Evolutionary conservation across 2,113 vertebrate genomes (phyloP).

Genomic region (Amazona vittata): DNA sequence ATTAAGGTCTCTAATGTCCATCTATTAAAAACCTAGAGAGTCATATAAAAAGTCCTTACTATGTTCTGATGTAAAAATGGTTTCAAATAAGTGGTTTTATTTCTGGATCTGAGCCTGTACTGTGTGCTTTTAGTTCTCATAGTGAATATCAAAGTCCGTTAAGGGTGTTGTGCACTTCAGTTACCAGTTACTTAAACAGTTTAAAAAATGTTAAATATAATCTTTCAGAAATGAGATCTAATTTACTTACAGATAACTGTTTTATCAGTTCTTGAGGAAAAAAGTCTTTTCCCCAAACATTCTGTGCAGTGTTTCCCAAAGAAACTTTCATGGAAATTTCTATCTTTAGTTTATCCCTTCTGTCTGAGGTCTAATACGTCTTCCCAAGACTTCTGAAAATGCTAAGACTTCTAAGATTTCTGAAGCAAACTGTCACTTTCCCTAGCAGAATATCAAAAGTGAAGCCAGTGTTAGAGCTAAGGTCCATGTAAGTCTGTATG

Average conservation of each 20-base stretch:
- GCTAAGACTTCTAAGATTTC: not conserved
- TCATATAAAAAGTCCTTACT: not conserved
- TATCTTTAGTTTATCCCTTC: not conserved
- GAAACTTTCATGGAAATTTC: not conserved
- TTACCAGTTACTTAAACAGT: not conserved
- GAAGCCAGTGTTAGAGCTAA: not conserved
- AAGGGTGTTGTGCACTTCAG: not conserved
- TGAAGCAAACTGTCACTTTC: not conserved
- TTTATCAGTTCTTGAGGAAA: not conserved
- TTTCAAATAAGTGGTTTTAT: not conserved
- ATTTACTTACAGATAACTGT: not conserved
- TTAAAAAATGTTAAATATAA: not conserved
- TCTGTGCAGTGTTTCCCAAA: not conserved
- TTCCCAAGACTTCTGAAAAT: not conserved
- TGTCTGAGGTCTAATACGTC: not conserved
- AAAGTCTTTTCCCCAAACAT: not conserved
- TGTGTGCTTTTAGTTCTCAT: not conserved
- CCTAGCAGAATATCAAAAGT: not conserved
- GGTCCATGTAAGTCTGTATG: not conserved
- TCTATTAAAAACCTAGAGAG: conserved; percentile 29
- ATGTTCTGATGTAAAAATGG: not conserved
- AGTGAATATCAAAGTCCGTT: not conserved
- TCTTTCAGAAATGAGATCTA: not conserved
- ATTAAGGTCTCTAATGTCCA: conserved; percentile 17
- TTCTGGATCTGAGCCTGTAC: not conserved